phyloP scores from a whole-genome alignment of 2,113 vertebrate species.

The Gobiocypris rarus region DNA sequence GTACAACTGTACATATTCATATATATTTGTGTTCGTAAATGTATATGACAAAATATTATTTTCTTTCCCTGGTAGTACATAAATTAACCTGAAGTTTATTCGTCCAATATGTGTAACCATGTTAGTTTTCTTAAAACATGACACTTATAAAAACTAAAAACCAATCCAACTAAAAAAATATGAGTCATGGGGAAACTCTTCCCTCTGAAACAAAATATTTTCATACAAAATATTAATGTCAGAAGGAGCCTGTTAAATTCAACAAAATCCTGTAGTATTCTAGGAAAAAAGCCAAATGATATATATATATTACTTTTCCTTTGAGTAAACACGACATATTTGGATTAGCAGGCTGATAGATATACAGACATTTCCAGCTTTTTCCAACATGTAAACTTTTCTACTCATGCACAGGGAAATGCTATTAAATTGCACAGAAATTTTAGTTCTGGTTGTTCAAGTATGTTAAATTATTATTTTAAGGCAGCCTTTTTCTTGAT shows the following conservation, averaged over 20 bases:
- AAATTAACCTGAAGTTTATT: conserved; percentile 8
- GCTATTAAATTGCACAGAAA: conserved; percentile 55
- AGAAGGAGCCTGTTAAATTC: conserved; percentile 55
- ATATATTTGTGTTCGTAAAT: neutral
- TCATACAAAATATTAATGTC: conserved; percentile 61
- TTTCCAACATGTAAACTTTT: conserved; percentile 58
- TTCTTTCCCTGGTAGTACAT: neutral
- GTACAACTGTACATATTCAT: neutral
- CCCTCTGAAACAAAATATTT: conserved; percentile 50
- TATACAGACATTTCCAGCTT: conserved; percentile 59
- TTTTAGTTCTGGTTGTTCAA: conserved; percentile 2
- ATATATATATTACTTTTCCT: conserved; percentile 60
- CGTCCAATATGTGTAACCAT: neutral
- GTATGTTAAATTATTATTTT: neutral
- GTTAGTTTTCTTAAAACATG: neutral
- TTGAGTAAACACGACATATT: conserved; percentile 61
- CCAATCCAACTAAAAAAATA: conserved; percentile 16
- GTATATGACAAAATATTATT: neutral
- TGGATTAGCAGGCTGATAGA: conserved; percentile 65
- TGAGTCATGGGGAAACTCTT: conserved; percentile 40
- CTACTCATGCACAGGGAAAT: conserved; percentile 47
- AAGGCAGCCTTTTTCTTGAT: conserved; percentile 7
- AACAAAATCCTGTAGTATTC: conserved; percentile 47
- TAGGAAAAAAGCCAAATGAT: conserved; percentile 57
- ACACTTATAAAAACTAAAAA: conserved; percentile 37